Conservation (phyloP, 2,113 vertebrate species). For the Clarias batrachus region DNA sequence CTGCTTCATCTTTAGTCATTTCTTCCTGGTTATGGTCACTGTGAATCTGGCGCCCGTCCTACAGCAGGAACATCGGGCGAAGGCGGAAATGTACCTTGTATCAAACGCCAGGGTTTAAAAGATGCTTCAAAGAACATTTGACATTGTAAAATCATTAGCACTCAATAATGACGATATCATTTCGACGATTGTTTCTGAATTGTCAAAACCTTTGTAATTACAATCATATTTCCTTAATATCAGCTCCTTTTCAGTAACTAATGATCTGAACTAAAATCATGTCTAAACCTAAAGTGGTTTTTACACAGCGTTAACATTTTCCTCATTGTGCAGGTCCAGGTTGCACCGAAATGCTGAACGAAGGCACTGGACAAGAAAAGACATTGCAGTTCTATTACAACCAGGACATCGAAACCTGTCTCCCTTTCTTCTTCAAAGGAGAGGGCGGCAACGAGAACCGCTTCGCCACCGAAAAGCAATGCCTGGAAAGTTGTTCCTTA, state of each 20-base stretch:
- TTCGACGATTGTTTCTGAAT: too few relatives aligned
- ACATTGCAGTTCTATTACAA: constrained; percentile 38
- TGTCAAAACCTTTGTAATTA: too few relatives aligned
- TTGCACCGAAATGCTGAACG: constrained; percentile 24
- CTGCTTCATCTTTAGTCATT: background rate
- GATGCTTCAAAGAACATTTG: background rate
- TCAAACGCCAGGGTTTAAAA: background rate
- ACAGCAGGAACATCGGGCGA: background rate
- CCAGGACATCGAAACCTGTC: background rate
- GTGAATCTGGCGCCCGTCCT: background rate
- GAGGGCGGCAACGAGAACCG: constrained; percentile 49
- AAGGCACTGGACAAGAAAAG: constrained; percentile 31
- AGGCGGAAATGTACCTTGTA: background rate
- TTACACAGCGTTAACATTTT: background rate
- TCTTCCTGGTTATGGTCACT: background rate
- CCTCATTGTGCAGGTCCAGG: constrained; percentile 6
- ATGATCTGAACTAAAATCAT: background rate
- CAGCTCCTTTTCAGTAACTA: background rate
- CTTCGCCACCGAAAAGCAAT: constrained; percentile 37
- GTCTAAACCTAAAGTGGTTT: background rate
- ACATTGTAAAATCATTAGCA: background rate
- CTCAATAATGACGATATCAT: background rate
- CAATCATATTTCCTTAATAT: background rate
- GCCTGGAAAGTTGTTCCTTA: constrained; percentile 42
- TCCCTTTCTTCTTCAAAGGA: constrained; percentile 57